Conservation (phyloP, 2,113 vertebrate genomes). For the Oenanthe oenanthe region DNA sequence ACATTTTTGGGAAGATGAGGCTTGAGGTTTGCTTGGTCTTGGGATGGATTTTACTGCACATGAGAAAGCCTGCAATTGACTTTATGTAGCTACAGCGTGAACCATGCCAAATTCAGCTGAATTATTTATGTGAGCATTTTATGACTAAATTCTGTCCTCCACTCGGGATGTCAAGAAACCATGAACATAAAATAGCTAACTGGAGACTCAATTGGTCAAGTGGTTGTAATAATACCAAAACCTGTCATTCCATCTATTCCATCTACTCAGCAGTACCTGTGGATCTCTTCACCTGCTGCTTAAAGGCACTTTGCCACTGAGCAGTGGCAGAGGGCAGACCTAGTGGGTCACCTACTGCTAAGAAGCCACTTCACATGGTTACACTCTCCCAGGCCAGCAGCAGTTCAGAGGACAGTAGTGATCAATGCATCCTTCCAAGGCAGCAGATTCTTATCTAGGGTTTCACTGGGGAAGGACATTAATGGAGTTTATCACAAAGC, state of each 20-base stretch:
- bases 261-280: not conserved
- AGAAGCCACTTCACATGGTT: not conserved
- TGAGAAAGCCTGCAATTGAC: not conserved
- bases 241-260: not conserved
- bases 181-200: not conserved
- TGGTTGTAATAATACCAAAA: not conserved
- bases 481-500: not conserved
- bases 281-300: rapidly evolving
- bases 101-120: not conserved
- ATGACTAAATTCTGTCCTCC: not conserved
- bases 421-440: not conserved
- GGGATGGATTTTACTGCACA: not conserved
- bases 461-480: not conserved
- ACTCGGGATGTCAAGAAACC: not conserved
- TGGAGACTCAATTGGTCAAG: not conserved
- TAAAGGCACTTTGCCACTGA: not conserved
- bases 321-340: not conserved
- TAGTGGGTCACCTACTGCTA: not conserved
- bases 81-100: not conserved
- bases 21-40: not conserved
- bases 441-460: not conserved
- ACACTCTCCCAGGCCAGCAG: not conserved
- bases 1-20: slow-evolving; percentile 7
- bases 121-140: not conserved
- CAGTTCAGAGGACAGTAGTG: not conserved